Conservation (phyloP, 2,888 invertebrate species). For the Platycheirus albimanus region DNA sequence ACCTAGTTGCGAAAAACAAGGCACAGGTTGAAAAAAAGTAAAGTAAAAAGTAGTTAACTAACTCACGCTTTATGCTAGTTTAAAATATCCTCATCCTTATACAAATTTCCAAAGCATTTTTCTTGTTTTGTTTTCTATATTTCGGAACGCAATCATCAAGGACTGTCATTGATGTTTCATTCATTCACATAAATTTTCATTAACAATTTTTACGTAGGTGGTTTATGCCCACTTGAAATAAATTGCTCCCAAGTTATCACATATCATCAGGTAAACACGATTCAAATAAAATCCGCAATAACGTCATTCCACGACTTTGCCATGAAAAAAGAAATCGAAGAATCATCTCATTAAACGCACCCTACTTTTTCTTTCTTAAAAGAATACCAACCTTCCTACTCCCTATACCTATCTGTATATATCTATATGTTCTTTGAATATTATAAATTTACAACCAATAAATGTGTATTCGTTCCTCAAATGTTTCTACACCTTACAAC, state of each 20-base stretch:
- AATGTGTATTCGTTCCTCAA: not conserved
- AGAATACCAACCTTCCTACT: not conserved
- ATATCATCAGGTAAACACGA: not conserved
- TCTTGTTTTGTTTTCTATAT: too few species aligned
- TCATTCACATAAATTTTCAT: constrained; percentile 6
- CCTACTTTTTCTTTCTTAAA: not conserved
- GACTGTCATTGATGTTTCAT: too few species aligned
- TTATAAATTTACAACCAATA: not conserved
- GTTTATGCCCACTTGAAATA: constrained; percentile 1
- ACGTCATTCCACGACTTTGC: not conserved
- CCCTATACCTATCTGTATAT: too few species aligned
- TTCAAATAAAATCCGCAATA: not conserved
- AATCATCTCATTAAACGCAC: constrained; percentile 13
- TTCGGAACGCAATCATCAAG: too few species aligned
- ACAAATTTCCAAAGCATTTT: too few species aligned
- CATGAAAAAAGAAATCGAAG: constrained; percentile 9
- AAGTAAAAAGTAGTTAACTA: too few species aligned
- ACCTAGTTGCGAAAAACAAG: too few species aligned
- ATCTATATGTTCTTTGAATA: not conserved
- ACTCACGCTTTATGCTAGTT: too few species aligned
- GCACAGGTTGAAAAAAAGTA: too few species aligned
- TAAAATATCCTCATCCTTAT: too few species aligned
- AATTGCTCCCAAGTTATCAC: not conserved
- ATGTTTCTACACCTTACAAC: too few species aligned
- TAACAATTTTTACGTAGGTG: not conserved